Base-by-base conservation (phyloP, 2,797 vertebrate genomes). In the Chelon auratus region DNA sequence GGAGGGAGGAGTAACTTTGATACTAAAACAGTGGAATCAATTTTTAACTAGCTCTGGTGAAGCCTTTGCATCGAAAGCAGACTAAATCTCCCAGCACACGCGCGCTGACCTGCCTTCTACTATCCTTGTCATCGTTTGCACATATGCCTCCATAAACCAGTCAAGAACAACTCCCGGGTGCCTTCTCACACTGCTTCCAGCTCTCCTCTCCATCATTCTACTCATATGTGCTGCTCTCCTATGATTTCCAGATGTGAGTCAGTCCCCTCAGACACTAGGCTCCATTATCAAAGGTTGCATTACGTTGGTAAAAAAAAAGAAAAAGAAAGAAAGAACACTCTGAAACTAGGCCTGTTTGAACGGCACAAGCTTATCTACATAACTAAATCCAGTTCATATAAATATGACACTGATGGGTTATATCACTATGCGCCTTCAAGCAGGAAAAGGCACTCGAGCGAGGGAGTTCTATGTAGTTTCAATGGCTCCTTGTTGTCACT, bases 401-500 rank as follows among this genome's bases (percentile, higher is more conserved):
- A 79, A 80, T 68, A 75, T 72, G 73, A 82, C 66, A 59, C 48
- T 63, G 62, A 81, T 48, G 24, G 61, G 63, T 74, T 78, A 2
- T 57, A 70, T 33, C 51, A 30, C 53, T 45, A 50, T 15, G 24
- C 72, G 71, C 67, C 75, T 79, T 83, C 56, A 22, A 65, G 77
- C 75, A 67, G 69, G 33, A 62, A 72, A 68, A 76, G 58, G 36
- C 74, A 18, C 76, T 81, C 62, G 40, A 14, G 79, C 60, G 72
- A 67, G 48, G 66, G 17, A 3, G 45, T 15, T 51, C 26, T 68
- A 71, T 69, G 58, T 72, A 70, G 62, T 73, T 89, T 77, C 84
- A 66, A 72, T 85, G 71, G 70, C 80, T 79, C 61, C 82, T 88
- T 83, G 83, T 91, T 90, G 90, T 87, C 83, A 68, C 85, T 80